These are phyloP conservation scores for Helogale parvula DNA, from an alignment of 2,113 vertebrate genomes.

Conservation along the genomic window DNA sequence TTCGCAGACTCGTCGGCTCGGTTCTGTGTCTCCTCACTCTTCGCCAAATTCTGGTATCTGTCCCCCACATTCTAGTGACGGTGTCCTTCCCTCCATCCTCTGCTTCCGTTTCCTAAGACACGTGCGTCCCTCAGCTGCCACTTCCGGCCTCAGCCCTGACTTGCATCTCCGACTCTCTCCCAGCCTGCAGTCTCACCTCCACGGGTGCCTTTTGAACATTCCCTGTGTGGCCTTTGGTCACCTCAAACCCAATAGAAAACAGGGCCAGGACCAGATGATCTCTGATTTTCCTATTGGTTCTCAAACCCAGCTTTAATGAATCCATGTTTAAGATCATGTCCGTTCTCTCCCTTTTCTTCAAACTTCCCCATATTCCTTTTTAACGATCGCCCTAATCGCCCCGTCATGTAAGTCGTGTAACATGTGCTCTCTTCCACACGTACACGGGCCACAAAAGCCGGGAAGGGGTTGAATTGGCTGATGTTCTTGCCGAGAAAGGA, in stretches of 20 bases:
- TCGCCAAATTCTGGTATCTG: neutral
- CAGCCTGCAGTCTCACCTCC: neutral
- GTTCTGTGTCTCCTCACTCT: neutral
- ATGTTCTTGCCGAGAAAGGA: conserved; percentile 28
- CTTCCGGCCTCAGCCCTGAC: neutral
- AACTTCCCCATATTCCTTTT: neutral
- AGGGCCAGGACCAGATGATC: neutral
- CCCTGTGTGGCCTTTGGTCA: neutral
- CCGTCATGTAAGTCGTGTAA: neutral
- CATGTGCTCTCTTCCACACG: neutral
- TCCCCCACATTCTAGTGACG: neutral
- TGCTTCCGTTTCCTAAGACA: conserved; percentile 4
- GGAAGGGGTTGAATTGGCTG: neutral
- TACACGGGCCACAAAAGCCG: neutral
- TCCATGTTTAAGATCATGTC: neutral
- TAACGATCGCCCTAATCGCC: neutral
- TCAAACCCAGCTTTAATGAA: conserved; percentile 23
- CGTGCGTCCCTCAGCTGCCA: neutral
- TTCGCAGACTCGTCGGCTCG: neutral
- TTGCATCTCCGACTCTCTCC: neutral
- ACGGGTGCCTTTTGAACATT: neutral
- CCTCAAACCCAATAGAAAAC: neutral
- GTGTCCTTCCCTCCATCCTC: neutral
- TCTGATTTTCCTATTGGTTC: neutral
- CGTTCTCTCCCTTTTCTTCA: neutral